Evolutionary conservation across 2,113 vertebrate species (phyloP).

Genomic region (Melanocharis versteri): DNA sequence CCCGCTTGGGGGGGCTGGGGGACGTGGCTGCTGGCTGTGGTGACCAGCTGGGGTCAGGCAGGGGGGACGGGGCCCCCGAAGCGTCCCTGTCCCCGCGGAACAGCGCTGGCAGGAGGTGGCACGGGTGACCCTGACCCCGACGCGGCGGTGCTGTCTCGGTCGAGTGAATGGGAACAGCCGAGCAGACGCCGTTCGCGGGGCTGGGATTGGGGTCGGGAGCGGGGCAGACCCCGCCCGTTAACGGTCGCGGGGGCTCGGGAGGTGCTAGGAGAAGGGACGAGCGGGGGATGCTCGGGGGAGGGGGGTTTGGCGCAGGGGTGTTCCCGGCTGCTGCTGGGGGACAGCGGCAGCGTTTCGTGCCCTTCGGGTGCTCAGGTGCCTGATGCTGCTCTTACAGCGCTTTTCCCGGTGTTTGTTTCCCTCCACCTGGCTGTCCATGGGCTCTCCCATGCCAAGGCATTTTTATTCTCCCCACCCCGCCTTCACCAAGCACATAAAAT

Average conservation of each 20-base stretch:
- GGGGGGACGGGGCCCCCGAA: neutral
- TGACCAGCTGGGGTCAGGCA: neutral
- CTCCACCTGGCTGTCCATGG: neutral
- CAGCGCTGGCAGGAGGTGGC: neutral
- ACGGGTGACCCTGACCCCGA: neutral
- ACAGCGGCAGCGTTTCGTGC: accelerated
- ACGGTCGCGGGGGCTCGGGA: neutral
- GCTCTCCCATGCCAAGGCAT: neutral
- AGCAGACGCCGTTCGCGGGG: neutral
- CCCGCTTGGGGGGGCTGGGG: neutral
- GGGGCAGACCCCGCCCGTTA: neutral
- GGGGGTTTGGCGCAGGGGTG: neutral
- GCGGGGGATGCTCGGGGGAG: neutral
- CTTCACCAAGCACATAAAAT: neutral
- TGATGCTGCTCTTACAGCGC: neutral
- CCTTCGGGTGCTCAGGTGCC: neutral
- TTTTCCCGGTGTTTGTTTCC: neutral
- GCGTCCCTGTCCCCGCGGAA: neutral
- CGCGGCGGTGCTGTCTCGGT: neutral
- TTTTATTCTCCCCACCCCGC: neutral
- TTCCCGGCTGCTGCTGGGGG: neutral
- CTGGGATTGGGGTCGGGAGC: neutral
- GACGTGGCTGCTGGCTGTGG: neutral
- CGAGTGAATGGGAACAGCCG: neutral
- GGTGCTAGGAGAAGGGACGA: neutral